These are phyloP conservation scores for Calliphora vicina DNA, from an alignment of 1,140 invertebrate species.

Conservation along the genomic window DNA sequence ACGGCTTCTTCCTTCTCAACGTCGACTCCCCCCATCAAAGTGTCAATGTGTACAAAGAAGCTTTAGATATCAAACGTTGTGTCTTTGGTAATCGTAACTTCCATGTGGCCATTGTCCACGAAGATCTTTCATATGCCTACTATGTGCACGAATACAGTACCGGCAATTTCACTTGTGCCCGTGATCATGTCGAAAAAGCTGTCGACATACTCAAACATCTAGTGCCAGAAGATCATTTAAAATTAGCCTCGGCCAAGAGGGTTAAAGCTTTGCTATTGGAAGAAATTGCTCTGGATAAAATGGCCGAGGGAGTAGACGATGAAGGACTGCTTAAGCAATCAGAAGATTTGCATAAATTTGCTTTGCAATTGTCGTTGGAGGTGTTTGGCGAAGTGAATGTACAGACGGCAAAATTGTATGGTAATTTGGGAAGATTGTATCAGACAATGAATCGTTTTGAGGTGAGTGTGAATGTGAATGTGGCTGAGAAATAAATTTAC, in stretches of 20 bases:
- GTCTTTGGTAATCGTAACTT: constrained; percentile 87
- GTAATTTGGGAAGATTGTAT: constrained; percentile 88
- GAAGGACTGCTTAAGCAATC: constrained; percentile 74
- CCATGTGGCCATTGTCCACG: constrained; percentile 84
- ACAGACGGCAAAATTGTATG: constrained; percentile 94
- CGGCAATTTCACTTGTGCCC: constrained; percentile 81
- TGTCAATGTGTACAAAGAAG: constrained; percentile 83
- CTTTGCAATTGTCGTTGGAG: constrained; percentile 77
- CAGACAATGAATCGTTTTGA: constrained; percentile 89
- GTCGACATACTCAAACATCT: constrained; percentile 81
- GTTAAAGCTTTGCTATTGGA: constrained; percentile 92
- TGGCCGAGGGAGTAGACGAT: constrained; percentile 58
- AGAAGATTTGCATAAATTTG: constrained; percentile 81
- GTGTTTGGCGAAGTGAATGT: constrained; percentile 92
- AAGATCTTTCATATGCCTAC: constrained; percentile 90
- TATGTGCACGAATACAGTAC: constrained; percentile 92
- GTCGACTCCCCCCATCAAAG: constrained; percentile 84
- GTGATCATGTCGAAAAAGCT: constrained; percentile 82
- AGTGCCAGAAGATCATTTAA: constrained; percentile 81
- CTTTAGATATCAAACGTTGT: constrained; percentile 74
- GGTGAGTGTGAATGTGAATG: constrained; percentile 61
- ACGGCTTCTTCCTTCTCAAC: constrained; percentile 89
- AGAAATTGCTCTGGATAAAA: constrained; percentile 88
- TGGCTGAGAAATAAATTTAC: constrained; percentile 11
- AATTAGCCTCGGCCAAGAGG: constrained; percentile 86